Conservation (phyloP, 1,140 invertebrate genomes). For the Drosophila tropicalis region DNA sequence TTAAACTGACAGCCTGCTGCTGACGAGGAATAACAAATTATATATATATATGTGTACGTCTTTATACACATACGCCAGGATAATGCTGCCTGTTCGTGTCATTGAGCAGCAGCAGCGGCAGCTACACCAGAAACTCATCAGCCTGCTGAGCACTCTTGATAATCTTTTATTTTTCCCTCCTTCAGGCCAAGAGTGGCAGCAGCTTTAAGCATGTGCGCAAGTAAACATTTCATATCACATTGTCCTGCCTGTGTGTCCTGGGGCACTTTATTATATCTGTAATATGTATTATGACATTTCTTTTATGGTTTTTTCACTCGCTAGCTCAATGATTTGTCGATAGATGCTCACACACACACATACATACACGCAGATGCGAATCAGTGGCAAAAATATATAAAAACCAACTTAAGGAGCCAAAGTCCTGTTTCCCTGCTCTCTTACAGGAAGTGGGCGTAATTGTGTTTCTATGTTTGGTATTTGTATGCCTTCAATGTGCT, state of each 20-base stretch:
- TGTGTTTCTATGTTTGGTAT: constrained; percentile 74
- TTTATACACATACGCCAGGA: constrained; percentile 44
- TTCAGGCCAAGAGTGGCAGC: constrained; percentile 31
- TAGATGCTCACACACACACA: constrained; percentile 27
- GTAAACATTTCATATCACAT: constrained; percentile 67
- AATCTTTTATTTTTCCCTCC: constrained; percentile 35
- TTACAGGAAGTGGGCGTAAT: constrained; percentile 71
- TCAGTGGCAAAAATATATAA: constrained; percentile 23
- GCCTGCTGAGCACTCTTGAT: constrained; percentile 41
- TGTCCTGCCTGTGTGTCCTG: constrained; percentile 43
- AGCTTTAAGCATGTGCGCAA: constrained; percentile 46
- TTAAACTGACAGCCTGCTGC: constrained; percentile 58
- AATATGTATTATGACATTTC: constrained; percentile 76
- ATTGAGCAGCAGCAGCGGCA: constrained; percentile 50
- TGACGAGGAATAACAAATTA: constrained; percentile 72
- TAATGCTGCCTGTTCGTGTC: constrained; percentile 16
- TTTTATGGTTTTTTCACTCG: constrained; percentile 48
- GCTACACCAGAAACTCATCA: constrained; percentile 29
- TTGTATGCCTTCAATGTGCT: constrained; percentile 71
- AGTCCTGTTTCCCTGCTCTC: constrained; percentile 2
- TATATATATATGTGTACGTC: constrained; percentile 35
- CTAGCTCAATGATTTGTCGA: constrained; percentile 58
- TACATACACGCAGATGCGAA: not conserved
- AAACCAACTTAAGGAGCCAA: constrained; percentile 34
- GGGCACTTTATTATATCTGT: constrained; percentile 77